Base-by-base conservation (phyloP, 2,888 invertebrate species). In the Carpatolechia fugitivella region DNA sequence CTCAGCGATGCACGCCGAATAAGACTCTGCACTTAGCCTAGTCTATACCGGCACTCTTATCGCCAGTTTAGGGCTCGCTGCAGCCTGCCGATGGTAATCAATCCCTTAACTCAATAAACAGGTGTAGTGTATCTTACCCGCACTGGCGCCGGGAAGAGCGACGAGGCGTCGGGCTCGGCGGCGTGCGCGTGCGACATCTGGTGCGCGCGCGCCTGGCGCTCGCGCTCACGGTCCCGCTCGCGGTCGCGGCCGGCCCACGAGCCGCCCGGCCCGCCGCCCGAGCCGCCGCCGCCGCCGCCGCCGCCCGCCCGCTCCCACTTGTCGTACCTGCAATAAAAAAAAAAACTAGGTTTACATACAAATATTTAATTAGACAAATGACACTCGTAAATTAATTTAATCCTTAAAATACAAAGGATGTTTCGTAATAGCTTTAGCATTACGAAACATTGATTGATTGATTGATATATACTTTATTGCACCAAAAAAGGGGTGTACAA, bases 191-290 rank as follows among this genome's bases (percentile, higher is more conserved):
- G 80, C 76, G 93, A 93, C 91, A 93, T 93, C 91, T 94, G 94
- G 89, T 93, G 94, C 80, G 93, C 94, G 82, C 94, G 93, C 86
- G 94, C 94, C 88, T 93, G 93, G 74, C 94, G 92, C 88, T 95
- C 94, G 91, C 93, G 92, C 91, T 95, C 94, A 69, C 95, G 93
- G 83, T 94, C 93, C 80, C 94, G 93, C 88, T 94, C 94, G 87
- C 94, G 92, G 84, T 94, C 94, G 71, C 85, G 85, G 65, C 74
- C 75, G 56, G 74, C 69, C 78, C 82, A 66, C 64, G 63, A 58
- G 61, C 65, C 68, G 55, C 66, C 70, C 60, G 68, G 62, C 56
- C 63, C 64, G 56, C 70, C 73, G 68, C 78, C 76, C 61, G 74
- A 75, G 66, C 76, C 73, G 67, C 69, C 72, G 58, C 74, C 71